Evolutionary conservation across 2,888 invertebrate genomes (phyloP), one percentile per base, ranked within the genome.

Genomic region (Dichetophora obliterata): DNA sequence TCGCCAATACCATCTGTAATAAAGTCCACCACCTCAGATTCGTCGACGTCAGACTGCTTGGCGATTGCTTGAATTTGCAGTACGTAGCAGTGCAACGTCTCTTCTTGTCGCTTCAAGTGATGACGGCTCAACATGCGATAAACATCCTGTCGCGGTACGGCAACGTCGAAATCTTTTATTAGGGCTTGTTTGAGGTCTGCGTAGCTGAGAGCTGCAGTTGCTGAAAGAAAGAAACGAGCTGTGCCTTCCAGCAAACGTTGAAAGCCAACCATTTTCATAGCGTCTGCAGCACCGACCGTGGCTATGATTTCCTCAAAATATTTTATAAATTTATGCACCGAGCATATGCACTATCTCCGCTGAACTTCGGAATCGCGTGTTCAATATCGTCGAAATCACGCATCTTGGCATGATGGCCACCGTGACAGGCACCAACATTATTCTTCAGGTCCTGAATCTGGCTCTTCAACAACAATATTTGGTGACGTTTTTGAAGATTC

Each of bases 91-190:
- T 74, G 77, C 19, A 77, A 24, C 14, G 72, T 59, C 14, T 68
- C 73, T 9, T 71, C 76, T 16, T 65, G 5, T 19, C 5, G 70
- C 19, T 73, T 71, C 71, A 76, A 75, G 27, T 57, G 50, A 37
- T 75, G 48, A 14, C 59, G 57, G 11, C 19, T 31, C 14, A 76
- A 27, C 72, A 77, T 76, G 1, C 61, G 19, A 22, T 76, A 77
- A 3, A 78, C 75, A 27, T 76, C 75, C 27, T 78, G 77, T 11
- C 78, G 61, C 8, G 65, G 52, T 0, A 76, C 48, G 11, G 68
- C 37, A 4, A 37, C 37, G 37, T 37, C 37, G 37, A 37, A 37
- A 5, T 79, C 79, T 16, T 31, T 54, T 50, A 77, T 72, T n/a
- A 78, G 54, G 19, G 75, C 75, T 5, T 52, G 22, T 34, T 73